Percentiles rank a stretch among this genome's conserved stretches.
Conservation (phyloP, 2,888 invertebrate genomes). For the Loripinus fragilis region DNA sequence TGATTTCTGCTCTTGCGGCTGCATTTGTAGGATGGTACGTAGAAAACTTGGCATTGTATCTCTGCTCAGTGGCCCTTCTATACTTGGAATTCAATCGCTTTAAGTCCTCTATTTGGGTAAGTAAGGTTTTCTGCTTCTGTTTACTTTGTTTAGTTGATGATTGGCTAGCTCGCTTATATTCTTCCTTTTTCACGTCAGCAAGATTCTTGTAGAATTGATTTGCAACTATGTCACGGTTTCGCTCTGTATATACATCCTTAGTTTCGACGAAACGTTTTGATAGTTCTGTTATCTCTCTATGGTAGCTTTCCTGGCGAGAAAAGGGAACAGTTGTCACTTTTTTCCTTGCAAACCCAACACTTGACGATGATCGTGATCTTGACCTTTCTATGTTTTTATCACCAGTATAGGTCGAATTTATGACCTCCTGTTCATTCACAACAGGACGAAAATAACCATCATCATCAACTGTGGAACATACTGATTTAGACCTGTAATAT, state of each 20-base stretch:
- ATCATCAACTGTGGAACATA: neutral
- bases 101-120: neutral
- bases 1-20: neutral
- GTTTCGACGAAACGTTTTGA: neutral
- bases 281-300: neutral
- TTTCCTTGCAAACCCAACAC: neutral
- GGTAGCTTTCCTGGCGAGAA: neutral
- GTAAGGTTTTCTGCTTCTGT: neutral
- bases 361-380: neutral
- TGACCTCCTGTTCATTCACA: constrained; percentile 30
- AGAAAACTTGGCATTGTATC: neutral
- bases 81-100: neutral
- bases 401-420: constrained; percentile 34
- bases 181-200: neutral
- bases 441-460: constrained; percentile 22
- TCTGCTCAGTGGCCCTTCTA: neutral
- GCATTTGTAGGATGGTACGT: neutral
- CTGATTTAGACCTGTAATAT: neutral
- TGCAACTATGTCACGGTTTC: neutral
- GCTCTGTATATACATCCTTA: neutral
- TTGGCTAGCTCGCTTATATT: neutral
- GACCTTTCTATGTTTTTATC: neutral
- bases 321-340: neutral
- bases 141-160: neutral
- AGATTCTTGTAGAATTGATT: neutral